These are phyloP conservation scores for Lordiphosa stackelbergi DNA, from an alignment of 1,140 invertebrate species.

Conservation along the genomic window DNA sequence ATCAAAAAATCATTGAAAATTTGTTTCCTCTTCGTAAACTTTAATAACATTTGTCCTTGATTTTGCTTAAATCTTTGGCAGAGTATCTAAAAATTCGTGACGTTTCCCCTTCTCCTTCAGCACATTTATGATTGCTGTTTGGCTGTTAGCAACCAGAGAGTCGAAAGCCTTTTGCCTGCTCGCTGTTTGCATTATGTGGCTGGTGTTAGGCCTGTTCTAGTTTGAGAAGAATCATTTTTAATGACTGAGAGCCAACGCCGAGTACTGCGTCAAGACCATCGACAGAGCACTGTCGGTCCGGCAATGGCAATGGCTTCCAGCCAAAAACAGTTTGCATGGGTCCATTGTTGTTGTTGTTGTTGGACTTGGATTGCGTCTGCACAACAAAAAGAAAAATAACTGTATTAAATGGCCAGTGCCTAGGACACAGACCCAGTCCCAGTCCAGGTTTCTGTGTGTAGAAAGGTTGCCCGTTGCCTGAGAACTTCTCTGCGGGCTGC, in stretches of 20 bases:
- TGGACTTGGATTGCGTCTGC: not conserved
- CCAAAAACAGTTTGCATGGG: slow-evolving; percentile 60
- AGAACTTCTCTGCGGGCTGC: slow-evolving; percentile 39
- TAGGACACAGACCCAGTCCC: slow-evolving; percentile 34
- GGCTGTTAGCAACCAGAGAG: not conserved
- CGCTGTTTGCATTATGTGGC: slow-evolving; percentile 22
- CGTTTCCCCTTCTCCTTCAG: slow-evolving; percentile 27
- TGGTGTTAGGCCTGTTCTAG: slow-evolving; percentile 53
- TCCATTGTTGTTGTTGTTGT: slow-evolving; percentile 33
- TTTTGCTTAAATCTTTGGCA: too few relatives aligned
- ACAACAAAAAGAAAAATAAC: slow-evolving; percentile 36
- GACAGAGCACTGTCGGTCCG: slow-evolving; percentile 9
- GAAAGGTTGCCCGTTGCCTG: slow-evolving; percentile 34
- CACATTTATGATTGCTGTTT: slow-evolving; percentile 42
- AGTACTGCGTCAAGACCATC: slow-evolving; percentile 35
- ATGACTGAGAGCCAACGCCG: slow-evolving; percentile 51
- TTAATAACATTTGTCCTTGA: too few relatives aligned
- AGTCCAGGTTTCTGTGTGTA: slow-evolving; percentile 13
- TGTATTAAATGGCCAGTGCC: slow-evolving; percentile 69
- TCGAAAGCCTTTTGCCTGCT: not conserved
- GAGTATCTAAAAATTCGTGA: slow-evolving; percentile 30
- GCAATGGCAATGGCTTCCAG: slow-evolving; percentile 54
- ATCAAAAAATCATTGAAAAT: too few relatives aligned
- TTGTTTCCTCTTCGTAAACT: too few relatives aligned
- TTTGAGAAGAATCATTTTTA: slow-evolving; percentile 70